A percentile compares a stretch with the other conserved stretches of the same genome.
Conservation (phyloP, 2,113 vertebrate genomes). For the Carassius auratus region DNA sequence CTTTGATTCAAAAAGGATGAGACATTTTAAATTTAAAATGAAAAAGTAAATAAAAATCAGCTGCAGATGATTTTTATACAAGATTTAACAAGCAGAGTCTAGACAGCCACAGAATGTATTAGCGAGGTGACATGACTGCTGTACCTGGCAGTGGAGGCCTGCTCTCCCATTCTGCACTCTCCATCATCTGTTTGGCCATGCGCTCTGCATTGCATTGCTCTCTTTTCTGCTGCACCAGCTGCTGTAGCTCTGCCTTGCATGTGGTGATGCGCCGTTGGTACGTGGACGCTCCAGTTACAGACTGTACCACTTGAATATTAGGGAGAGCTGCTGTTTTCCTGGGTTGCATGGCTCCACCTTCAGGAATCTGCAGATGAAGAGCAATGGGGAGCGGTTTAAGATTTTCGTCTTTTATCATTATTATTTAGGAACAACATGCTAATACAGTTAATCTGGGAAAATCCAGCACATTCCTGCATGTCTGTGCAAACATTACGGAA, state of each 20-base stretch:
- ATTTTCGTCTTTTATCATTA: neutral
- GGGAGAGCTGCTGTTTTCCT: slow-evolving; percentile 70
- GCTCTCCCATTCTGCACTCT: slow-evolving; percentile 96
- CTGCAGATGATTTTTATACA: too few relatives aligned
- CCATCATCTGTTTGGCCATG: slow-evolving; percentile 96
- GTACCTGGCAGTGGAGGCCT: slow-evolving; percentile 91
- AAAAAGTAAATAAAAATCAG: too few relatives aligned
- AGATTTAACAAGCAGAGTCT: neutral
- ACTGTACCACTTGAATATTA: slow-evolving; percentile 70
- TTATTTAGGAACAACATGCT: neutral
- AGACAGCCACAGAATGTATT: neutral
- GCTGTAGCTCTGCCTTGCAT: slow-evolving; percentile 92
- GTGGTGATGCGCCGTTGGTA: slow-evolving; percentile 91
- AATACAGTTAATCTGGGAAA: neutral
- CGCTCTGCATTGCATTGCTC: slow-evolving; percentile 94
- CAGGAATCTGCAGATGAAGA: slow-evolving; percentile 72
- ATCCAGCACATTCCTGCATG: neutral
- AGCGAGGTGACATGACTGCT: neutral
- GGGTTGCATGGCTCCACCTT: slow-evolving; percentile 74
- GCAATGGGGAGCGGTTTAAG: neutral
- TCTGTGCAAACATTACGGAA: neutral
- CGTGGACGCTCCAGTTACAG: slow-evolving; percentile 76
- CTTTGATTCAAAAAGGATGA: too few relatives aligned
- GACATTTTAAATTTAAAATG: too few relatives aligned
- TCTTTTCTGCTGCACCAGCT: slow-evolving; percentile 93